phyloP scores from a whole-genome alignment of 2,888 invertebrate species.

The Lacanobia wlatinum region DNA sequence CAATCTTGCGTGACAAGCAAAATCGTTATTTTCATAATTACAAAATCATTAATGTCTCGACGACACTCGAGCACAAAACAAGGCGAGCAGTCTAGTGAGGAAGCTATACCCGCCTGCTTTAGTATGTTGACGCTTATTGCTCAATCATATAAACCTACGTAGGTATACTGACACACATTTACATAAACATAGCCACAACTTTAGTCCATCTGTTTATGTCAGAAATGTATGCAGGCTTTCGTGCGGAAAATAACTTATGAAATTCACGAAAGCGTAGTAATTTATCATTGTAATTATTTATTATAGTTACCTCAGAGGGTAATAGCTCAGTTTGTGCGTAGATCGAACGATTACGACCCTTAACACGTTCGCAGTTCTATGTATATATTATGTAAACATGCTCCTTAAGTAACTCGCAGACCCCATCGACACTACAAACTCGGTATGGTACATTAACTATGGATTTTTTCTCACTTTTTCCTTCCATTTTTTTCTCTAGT shows the following conservation, averaged over 20 bases:
- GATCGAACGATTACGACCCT: conserved; percentile 51
- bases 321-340: conserved; percentile 47
- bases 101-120: conserved; percentile 46
- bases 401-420: conserved; percentile 16
- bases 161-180: conserved; percentile 31
- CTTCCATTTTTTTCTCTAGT: conserved; percentile 32
- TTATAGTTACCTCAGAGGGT: conserved; percentile 48
- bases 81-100: conserved; percentile 61
- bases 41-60: conserved; percentile 70
- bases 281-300: conserved; percentile 65
- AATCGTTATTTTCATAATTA: conserved; percentile 69
- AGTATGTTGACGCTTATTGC: conserved; percentile 56
- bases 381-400: conserved; percentile 40
- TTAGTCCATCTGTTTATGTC: conserved; percentile 60
- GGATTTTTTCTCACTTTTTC: conserved; percentile 22
- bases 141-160: conserved; percentile 29
- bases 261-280: conserved; percentile 56
- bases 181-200: conserved; percentile 44
- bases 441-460: conserved; percentile 38
- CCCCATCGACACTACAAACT: conserved; percentile 39
- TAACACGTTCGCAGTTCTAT: conserved; percentile 38
- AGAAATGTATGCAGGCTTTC: conserved; percentile 55
- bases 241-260: conserved; percentile 60
- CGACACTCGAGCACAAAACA: conserved; percentile 63
- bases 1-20: conserved; percentile 64